A percentile compares a stretch with the other conserved stretches of the same genome.
phyloP scores from a whole-genome alignment of 2,888 invertebrate genomes.

The Hylaea fasciaria region DNA sequence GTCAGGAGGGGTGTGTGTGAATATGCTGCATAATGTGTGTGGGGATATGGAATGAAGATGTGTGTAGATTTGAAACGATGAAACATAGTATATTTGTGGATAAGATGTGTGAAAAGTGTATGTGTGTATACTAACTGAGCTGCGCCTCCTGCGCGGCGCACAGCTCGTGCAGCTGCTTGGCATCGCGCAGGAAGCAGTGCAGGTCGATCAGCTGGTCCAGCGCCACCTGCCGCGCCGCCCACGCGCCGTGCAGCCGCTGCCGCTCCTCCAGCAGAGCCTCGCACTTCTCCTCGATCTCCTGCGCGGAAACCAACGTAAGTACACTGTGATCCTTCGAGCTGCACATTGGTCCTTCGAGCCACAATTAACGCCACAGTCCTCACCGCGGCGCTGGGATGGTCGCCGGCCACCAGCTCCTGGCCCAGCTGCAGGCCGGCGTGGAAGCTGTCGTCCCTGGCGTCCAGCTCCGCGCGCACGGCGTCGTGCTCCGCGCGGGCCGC shows the following conservation, averaged over 20 bases:
- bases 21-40: neutral
- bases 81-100: too few relatives aligned
- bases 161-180: constrained; percentile 95
- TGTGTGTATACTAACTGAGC: constrained; percentile 70
- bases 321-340: neutral
- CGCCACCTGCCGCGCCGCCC: constrained; percentile 95
- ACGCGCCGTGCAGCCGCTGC: constrained; percentile 91
- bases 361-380: too few relatives aligned
- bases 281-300: constrained; percentile 92
- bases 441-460: constrained; percentile 92
- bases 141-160: constrained; percentile 95
- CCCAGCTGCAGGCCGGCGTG: constrained; percentile 90
- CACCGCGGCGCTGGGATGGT: constrained; percentile 84
- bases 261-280: constrained; percentile 91
- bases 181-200: constrained; percentile 97
- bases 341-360: too few relatives aligned
- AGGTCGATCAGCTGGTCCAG: constrained; percentile 96
- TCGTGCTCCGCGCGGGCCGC: constrained; percentile 89
- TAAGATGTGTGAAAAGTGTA: neutral
- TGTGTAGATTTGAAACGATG: neutral
- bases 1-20: neutral
- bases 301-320: neutral
- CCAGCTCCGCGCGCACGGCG: constrained; percentile 83
- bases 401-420: constrained; percentile 92
- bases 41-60: neutral